Percentiles rank a stretch among this genome's conserved stretches.
Conservation (phyloP, 1,140 invertebrate genomes). For the Anthonomus grandis region DNA sequence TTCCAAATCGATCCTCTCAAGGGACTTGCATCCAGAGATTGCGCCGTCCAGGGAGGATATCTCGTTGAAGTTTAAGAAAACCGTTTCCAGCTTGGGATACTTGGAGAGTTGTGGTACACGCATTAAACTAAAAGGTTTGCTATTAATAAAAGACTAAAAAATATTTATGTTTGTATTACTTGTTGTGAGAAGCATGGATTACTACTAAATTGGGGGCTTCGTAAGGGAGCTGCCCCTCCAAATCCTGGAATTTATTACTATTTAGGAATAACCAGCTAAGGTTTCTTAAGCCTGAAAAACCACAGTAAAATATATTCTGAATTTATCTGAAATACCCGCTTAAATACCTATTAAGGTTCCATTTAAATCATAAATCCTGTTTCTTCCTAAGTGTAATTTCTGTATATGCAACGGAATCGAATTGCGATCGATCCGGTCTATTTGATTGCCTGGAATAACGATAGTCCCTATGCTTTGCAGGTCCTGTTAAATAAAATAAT, state of each 20-base stretch:
- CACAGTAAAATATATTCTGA: neutral
- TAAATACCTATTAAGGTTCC: slow-evolving; percentile 60
- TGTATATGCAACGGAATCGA: slow-evolving; percentile 55
- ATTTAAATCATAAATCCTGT: slow-evolving; percentile 68
- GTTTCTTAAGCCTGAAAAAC: slow-evolving; percentile 42
- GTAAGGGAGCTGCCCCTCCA: slow-evolving; percentile 71
- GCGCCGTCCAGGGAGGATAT: slow-evolving; percentile 66
- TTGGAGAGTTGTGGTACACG: slow-evolving; percentile 63
- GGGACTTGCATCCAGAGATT: slow-evolving; percentile 61
- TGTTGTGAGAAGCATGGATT: slow-evolving; percentile 69
- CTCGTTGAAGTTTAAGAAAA: slow-evolving; percentile 69
- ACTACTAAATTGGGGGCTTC: slow-evolving; percentile 61
- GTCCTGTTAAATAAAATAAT: slow-evolving; percentile 52
- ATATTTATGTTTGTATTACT: slow-evolving; percentile 3
- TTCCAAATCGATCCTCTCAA: slow-evolving; percentile 64
- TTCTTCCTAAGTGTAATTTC: slow-evolving; percentile 68
- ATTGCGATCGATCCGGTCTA: slow-evolving; percentile 48
- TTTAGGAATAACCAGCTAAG: slow-evolving; percentile 76
- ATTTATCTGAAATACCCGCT: too few species aligned
- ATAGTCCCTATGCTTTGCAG: slow-evolving; percentile 65
- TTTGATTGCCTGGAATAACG: slow-evolving; percentile 66
- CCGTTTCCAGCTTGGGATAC: slow-evolving; percentile 61
- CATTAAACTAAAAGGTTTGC: slow-evolving; percentile 50
- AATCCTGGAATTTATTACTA: slow-evolving; percentile 65
- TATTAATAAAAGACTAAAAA: neutral